phyloP scores from a whole-genome alignment of 2,113 vertebrate species.

The Oryzias woworae region DNA sequence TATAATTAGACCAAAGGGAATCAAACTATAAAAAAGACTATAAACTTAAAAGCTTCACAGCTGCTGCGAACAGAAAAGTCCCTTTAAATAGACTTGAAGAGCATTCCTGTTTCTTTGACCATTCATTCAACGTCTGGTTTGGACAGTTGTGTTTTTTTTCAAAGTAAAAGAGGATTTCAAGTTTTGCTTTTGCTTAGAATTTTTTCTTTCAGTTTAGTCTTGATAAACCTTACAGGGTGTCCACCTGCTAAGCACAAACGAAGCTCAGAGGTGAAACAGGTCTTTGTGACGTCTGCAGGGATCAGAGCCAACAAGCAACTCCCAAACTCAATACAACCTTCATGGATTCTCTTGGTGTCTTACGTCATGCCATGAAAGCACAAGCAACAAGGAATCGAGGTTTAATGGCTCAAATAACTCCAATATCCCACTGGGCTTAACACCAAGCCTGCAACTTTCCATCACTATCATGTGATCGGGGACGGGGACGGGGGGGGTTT shows the following conservation, averaged over 20 bases:
- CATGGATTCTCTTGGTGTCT: background rate
- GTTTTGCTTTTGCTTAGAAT: no score
- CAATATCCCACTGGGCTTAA: constrained; percentile 52
- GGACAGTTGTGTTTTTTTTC: no score
- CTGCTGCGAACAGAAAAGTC: no score
- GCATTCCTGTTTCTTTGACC: no score
- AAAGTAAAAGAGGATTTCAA: no score
- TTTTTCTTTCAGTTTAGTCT: no score
- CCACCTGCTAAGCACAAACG: background rate
- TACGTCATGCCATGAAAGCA: constrained; percentile 18
- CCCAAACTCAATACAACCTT: constrained; percentile 8
- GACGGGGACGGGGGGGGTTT: constrained; percentile 12
- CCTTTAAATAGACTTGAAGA: no score
- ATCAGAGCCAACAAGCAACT: background rate
- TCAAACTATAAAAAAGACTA: no score
- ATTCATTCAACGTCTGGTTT: no score
- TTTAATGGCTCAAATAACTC: constrained; percentile 33
- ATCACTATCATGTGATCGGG: constrained; percentile 43
- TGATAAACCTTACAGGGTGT: constrained; percentile 5
- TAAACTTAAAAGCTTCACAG: no score
- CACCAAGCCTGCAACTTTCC: constrained; percentile 45
- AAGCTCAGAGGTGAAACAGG: constrained; percentile 45
- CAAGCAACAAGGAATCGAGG: constrained; percentile 40
- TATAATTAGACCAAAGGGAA: no score
- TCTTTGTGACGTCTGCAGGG: constrained; percentile 25